Conservation (phyloP, 2,888 invertebrate genomes). For the Pterobdella sp. region DNA sequence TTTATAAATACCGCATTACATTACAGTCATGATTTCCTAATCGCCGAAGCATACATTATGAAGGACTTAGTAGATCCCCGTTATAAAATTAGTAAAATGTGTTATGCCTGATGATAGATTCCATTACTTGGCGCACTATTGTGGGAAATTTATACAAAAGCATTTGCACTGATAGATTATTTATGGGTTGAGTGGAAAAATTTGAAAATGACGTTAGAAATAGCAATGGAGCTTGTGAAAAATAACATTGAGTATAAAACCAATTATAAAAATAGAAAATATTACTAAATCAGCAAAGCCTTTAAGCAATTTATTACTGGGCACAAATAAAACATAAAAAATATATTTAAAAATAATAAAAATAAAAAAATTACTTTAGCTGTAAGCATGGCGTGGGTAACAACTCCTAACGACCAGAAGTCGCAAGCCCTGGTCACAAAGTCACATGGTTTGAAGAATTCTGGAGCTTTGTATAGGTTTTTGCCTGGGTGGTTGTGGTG, state of each 20-base stretch:
- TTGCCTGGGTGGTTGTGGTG: constrained; percentile 10
- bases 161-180: too few species aligned
- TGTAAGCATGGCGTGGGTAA: constrained; percentile 24
- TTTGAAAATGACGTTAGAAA: too few species aligned
- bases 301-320: not conserved
- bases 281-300: not conserved
- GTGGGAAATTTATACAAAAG: too few species aligned
- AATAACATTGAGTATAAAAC: not conserved
- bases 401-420: constrained; percentile 23
- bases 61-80: too few species aligned
- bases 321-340: not conserved
- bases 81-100: too few species aligned
- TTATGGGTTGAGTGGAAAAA: too few species aligned
- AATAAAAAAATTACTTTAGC: constrained; percentile 12
- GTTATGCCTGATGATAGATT: too few species aligned
- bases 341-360: not conserved
- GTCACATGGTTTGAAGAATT: constrained; percentile 26
- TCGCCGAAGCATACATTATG: too few species aligned
- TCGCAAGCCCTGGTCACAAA: constrained; percentile 18
- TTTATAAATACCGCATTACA: too few species aligned
- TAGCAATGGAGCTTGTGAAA: not conserved
- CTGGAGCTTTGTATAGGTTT: constrained; percentile 23
- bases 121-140: too few species aligned
- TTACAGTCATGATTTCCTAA: too few species aligned
- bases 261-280: not conserved